These are phyloP conservation scores for Boleophthalmus pectinirostris DNA, from an alignment of 2,113 vertebrate species.

Conservation along the genomic window DNA sequence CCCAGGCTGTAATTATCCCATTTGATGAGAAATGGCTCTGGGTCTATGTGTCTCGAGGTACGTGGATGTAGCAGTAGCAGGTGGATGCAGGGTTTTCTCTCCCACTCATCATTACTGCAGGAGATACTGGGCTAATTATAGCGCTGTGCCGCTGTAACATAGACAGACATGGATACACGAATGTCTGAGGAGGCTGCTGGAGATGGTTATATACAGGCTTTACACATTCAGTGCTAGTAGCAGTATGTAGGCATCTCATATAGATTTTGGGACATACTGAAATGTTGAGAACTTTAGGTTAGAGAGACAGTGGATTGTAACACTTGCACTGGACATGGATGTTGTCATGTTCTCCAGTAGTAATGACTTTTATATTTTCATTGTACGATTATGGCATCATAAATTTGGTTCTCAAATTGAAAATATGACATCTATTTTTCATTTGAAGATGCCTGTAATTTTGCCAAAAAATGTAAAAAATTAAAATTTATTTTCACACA, in stretches of 20 bases:
- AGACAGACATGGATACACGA: constrained; percentile 45
- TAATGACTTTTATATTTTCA: not conserved
- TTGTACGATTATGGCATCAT: not conserved
- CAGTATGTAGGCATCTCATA: constrained; percentile 4
- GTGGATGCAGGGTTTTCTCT: constrained; percentile 50
- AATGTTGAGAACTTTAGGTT: not conserved
- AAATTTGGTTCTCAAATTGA: not conserved
- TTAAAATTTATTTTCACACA: not conserved
- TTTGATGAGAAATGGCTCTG: constrained; percentile 47
- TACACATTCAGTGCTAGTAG: constrained; percentile 12
- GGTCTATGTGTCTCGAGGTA: constrained; percentile 32
- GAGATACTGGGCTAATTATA: constrained; percentile 69
- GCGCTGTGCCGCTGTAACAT: constrained; percentile 41
- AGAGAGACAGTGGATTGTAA: not conserved
- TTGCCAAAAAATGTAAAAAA: too few relatives aligned
- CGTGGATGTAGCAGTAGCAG: constrained; percentile 15
- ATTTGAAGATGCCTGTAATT: not conserved
- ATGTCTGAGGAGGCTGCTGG: constrained; percentile 29
- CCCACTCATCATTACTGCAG: constrained; percentile 54
- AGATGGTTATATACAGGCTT: constrained; percentile 24
- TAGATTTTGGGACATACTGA: not conserved
- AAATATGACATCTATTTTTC: not conserved
- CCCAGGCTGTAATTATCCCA: constrained; percentile 59
- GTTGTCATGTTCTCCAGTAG: not conserved
- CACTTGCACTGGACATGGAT: not conserved